These are phyloP conservation scores for Podarcis siculus DNA, from an alignment of 2,797 vertebrate species.

Conservation along the genomic window DNA sequence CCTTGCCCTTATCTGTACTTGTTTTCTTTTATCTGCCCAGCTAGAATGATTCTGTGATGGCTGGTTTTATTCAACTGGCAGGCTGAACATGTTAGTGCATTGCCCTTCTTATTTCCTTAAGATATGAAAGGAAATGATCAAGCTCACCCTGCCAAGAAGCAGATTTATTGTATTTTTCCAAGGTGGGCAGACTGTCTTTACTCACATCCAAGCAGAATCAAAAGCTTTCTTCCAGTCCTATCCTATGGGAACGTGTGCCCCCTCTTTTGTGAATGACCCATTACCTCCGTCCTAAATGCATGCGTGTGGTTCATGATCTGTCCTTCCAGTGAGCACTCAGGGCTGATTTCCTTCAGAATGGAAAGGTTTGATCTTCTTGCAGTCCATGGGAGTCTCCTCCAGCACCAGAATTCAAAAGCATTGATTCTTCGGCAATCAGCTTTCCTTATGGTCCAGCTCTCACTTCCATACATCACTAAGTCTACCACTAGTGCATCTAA, in stretches of 20 bases:
- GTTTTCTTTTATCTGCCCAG: background rate
- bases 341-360: too few species aligned
- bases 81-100: background rate
- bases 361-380: too few species aligned
- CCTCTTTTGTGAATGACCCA: too few species aligned
- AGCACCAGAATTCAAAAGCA: too few species aligned
- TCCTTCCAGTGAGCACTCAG: too few species aligned
- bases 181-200: background rate
- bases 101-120: background rate
- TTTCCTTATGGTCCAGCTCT: too few species aligned
- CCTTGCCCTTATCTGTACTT: background rate
- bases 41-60: background rate
- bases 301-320: background rate
- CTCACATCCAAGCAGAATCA: background rate
- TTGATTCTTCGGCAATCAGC: too few species aligned
- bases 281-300: background rate
- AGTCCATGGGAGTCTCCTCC: too few species aligned
- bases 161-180: background rate
- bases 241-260: background rate
- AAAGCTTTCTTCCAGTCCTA: background rate
- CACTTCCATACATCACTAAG: too few species aligned
- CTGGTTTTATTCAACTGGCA: background rate
- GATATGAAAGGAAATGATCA: background rate
- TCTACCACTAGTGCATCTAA: background rate
- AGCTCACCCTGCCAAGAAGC: background rate